phyloP scores from a whole-genome alignment of 2,888 invertebrate genomes.

The Apodemia duryi region DNA sequence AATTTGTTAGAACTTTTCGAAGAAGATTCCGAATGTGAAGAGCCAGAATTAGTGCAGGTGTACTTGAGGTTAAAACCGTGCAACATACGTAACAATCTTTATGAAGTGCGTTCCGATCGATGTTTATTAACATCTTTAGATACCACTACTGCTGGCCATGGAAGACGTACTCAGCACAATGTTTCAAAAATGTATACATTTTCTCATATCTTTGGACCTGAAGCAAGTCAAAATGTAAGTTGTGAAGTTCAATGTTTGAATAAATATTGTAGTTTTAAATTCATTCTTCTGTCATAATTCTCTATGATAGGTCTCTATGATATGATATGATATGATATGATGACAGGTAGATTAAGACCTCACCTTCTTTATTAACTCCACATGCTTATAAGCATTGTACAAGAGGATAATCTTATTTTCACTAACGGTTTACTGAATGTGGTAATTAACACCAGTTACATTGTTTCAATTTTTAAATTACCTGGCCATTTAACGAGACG shows the following conservation, averaged over 20 bases:
- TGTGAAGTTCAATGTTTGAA: not conserved
- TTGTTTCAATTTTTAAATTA: too few relatives aligned
- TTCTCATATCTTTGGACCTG: conserved; percentile 61
- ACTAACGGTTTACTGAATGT: too few relatives aligned
- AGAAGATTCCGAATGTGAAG: conserved; percentile 56
- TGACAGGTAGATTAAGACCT: too few relatives aligned
- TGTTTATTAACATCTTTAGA: conserved; percentile 61
- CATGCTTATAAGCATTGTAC: too few relatives aligned
- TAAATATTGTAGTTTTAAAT: not conserved
- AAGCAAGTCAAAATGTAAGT: conserved; percentile 58
- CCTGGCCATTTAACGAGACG: too few relatives aligned
- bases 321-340: too few relatives aligned
- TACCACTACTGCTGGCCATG: conserved; percentile 60
- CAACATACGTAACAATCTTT: conserved; percentile 49
- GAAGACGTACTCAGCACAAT: conserved; percentile 63
- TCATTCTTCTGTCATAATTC: not conserved
- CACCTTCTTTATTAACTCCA: too few relatives aligned
- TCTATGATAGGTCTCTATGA: too few relatives aligned
- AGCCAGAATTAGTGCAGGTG: conserved; percentile 69
- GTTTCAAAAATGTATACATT: conserved; percentile 71
- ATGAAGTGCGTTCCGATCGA: conserved; percentile 58
- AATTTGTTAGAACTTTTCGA: conserved; percentile 64
- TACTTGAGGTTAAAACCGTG: conserved; percentile 76
- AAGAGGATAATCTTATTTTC: too few relatives aligned
- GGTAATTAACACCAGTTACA: too few relatives aligned